Evolutionary conservation across 2,797 vertebrate species (phyloP), one percentile per base, ranked within the genome.

Genomic region (Sebastes reedi): DNA sequence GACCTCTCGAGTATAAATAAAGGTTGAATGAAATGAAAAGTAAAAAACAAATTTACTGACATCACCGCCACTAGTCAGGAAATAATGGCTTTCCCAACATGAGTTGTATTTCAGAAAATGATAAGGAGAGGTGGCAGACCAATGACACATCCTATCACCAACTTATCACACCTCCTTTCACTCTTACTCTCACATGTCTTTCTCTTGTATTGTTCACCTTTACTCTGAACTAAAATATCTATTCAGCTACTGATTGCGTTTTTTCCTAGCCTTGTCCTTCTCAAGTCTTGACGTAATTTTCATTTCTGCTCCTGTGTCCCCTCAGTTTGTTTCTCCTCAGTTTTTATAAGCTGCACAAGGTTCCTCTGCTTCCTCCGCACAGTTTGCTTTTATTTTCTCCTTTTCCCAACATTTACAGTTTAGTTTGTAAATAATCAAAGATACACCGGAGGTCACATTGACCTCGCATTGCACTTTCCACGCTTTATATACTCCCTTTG

Each of bases 391-490:
- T 39, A 13, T 39, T 34, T 10, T 34, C 10, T 34, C 8, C n/a
- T 65, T 72, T 78, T 32, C 14, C 2, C 14, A 16, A 2, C 8
- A 34, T 69, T 62, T 10, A 50, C 46, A 50, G 46, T 50, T 20
- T 9, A 61, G n/a, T 59, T n/a, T 50, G 7, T 32, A 68, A 54
- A 59, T 32, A 71, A 67, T 12, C 14, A 13, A 20, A 9, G 5
- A 22, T 16, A 30, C 4, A 0, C 5, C 3, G 5, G 2, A 72
- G 67, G 80, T 81, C 71, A 64, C 20, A 1, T 0, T 76, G 82
- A 84, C 78, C 58, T 81, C 77, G 72, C 29, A 3, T 52, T 80
- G 46, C 34, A 29, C 8, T 36, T 67, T 52, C 10, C 4, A 30
- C 1, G 4, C 20, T 56, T 52, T 24, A 4, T 29, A 18, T 13